These are phyloP conservation scores for Eristalis tenax DNA, from an alignment of 2,888 invertebrate genomes.

Conservation along the genomic window DNA sequence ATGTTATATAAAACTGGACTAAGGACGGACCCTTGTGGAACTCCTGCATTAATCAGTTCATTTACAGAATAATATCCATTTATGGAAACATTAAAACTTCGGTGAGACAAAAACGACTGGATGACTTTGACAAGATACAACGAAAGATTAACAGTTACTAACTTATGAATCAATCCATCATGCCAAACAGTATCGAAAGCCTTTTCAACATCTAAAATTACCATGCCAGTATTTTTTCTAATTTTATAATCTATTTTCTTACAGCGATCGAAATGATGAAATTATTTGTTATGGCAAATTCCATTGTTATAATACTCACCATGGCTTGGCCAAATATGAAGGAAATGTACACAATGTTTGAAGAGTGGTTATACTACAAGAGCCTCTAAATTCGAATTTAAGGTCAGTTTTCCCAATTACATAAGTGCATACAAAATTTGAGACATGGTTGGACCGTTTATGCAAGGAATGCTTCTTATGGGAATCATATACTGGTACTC, in stretches of 20 bases:
- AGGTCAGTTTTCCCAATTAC: neutral
- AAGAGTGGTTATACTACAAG: slow-evolving; percentile 81
- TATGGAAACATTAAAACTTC: no score
- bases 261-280: slow-evolving; percentile 88
- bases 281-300: slow-evolving; percentile 90
- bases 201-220: no score
- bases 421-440: slow-evolving; percentile 10
- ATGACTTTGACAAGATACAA: no score
- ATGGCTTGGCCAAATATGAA: slow-evolving; percentile 89
- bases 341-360: slow-evolving; percentile 83
- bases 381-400: slow-evolving; percentile 4
- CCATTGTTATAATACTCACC: slow-evolving; percentile 87
- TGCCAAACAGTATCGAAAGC: no score
- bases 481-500: slow-evolving; percentile 89
- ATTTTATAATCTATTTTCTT: slow-evolving; percentile 74
- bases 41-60: no score
- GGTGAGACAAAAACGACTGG: no score
- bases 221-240: no score
- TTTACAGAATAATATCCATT: no score
- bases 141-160: no score
- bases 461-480: slow-evolving; percentile 86
- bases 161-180: no score
- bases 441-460: slow-evolving; percentile 84
- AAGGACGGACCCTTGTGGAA: no score
- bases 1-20: no score